Evolutionary conservation across 2,113 vertebrate genomes (phyloP).

Genomic region (Delphinapterus leucas): DNA sequence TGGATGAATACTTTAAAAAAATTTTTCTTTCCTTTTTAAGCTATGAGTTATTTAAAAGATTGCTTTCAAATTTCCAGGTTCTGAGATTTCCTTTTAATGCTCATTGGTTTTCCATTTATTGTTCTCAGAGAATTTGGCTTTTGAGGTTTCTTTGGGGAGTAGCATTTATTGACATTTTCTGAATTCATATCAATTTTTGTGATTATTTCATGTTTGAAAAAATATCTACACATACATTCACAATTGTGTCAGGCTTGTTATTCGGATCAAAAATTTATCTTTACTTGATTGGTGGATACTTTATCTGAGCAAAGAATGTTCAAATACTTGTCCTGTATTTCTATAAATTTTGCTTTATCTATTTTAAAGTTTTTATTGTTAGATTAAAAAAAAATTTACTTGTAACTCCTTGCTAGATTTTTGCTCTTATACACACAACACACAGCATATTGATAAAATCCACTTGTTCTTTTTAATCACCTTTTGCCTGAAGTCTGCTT

Average conservation of each 20-base stretch:
- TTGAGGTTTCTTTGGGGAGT: not conserved
- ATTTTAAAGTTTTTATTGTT: not conserved
- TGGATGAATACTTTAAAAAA: not conserved
- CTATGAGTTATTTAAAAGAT: not conserved
- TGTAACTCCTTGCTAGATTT: not conserved
- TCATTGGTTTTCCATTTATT: not conserved
- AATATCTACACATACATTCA: no score
- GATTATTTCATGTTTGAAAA: not conserved
- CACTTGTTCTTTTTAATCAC: no score
- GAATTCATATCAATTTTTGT: not conserved
- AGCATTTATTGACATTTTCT: not conserved
- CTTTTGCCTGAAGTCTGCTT: no score
- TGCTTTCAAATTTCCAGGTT: not conserved
- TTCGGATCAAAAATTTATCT: not conserved
- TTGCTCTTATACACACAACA: not conserved
- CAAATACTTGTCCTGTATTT: not conserved
- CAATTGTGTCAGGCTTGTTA: not conserved
- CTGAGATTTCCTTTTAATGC: not conserved
- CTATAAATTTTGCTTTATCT: not conserved
- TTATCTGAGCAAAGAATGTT: not conserved
- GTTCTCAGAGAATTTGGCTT: not conserved
- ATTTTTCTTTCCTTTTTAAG: not conserved
- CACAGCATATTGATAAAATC: fast-evolving
- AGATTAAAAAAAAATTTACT: not conserved
- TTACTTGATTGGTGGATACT: not conserved